Conservation (phyloP, 2,888 invertebrate genomes). For the Cinara cedri region DNA sequence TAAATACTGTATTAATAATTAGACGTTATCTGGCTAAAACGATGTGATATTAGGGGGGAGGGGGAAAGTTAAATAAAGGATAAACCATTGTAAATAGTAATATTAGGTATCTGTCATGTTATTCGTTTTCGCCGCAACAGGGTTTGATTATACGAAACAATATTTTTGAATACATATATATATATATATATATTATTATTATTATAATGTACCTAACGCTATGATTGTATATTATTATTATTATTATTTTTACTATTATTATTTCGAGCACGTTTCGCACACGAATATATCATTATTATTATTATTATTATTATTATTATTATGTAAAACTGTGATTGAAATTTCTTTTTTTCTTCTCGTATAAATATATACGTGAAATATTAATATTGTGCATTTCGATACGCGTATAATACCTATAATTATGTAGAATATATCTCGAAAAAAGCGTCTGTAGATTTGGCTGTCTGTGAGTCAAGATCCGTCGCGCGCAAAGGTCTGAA, state of each 20-base stretch:
- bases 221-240: background rate
- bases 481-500: no score
- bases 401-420: background rate
- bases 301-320: slow-evolving; percentile 12
- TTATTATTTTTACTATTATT: background rate
- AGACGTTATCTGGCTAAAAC: no score
- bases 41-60: background rate
- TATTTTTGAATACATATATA: background rate
- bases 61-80: no score
- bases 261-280: background rate
- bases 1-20: background rate
- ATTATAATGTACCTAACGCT: background rate
- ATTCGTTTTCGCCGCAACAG: background rate
- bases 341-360: slow-evolving; percentile 12
- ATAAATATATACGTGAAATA: slow-evolving; percentile 33
- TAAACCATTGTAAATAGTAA: background rate
- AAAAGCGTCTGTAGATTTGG: no score
- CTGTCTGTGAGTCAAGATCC: no score
- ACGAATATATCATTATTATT: background rate
- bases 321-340: slow-evolving; percentile 38
- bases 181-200: background rate
- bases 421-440: background rate
- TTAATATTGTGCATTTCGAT: background rate
- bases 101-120: background rate
- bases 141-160: slow-evolving; percentile 1